Base-by-base conservation (phyloP, 2,888 invertebrate genomes). In the Lepidochrysops patricia region DNA sequence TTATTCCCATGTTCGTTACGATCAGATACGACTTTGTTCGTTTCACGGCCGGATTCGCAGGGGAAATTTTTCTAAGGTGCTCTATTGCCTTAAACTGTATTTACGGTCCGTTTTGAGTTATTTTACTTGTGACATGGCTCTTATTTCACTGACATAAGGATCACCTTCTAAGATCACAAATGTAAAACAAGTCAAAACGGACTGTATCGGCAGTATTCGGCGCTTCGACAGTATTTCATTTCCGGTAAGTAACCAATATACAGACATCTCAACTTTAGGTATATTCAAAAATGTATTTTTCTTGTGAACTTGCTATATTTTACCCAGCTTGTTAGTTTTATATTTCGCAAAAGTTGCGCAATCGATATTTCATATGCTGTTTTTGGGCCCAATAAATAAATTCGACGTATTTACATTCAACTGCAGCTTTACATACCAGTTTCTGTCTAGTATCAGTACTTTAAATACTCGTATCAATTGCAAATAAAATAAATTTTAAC, bases 11-110 rank as follows among this genome's bases (percentile, higher is more conserved):
- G 50, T 13, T 3, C 1, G 1, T 4, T 50, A 13, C 7, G n/a
- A 25, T 50, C 50, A n/a, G 26, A 25, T 50, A 50, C 50, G 13
- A n/a, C 50, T 26, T 26, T 50, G 1, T n/a, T 6, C 1, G 13
- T 50, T 25, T 26, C 13, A 25, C 13, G 50, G 26, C 26, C n/a
- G 50, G 15, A 37, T 25, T n/a, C 50, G 26, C 50, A 26, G n/a
- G 50, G 50, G 50, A 50, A 50, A 50, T 50, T 50, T 50, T 50
- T 50, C 50, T 50, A 26, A 50, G 50, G 26, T 50, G 50, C 25
- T 50, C 50, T 50, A 50, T 50, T 50, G 50, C 25, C 50, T 50
- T 25, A 50, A 50, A 37, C 6, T 26, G 50, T 50, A 26, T 50
- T 50, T 50, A 50, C n/a, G n/a, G n/a, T n/a, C n/a, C n/a, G n/a